Evolutionary conservation across 2,797 vertebrate genomes (phyloP), one percentile per base, ranked within the genome.

Genomic region (Spheniscus humboldti): DNA sequence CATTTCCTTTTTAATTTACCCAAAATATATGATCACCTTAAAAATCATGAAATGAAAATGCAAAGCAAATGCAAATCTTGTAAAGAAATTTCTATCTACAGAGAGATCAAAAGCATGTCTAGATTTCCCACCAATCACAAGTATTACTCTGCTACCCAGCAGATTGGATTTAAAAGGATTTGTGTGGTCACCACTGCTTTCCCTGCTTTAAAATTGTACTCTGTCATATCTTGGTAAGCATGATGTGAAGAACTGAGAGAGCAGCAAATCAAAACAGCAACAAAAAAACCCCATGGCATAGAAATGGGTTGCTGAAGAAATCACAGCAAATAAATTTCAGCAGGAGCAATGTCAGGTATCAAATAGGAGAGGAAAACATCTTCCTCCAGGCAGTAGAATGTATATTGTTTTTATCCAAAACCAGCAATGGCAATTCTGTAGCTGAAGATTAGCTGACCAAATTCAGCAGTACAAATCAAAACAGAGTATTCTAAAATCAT

Each of bases 1-100:
- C 7, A 57, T 88, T 91, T 85, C 15, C 20, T 75, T 86, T 83
- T 67, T 47, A 68, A 55, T 86, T 76, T 85, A 66, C 31, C 15
- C 31, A 79, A 95, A 90, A 59, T 33, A 16, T 66, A 45, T 31
- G 35, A 82, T 84, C 43, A 19, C 19, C 86, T 83, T 83, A 31
- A 96, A 94, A 96, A 75, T 18, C 22, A 47, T 60, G 35, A 95
- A 62, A 90, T 41, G 15, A 94, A 97, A 96, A 72, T 81, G 45
- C 55, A 91, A 92, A 96, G 77, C 62, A 77, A 80, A 10, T 91
- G 60, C 59, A 94, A 96, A 87, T 62, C 75, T 79, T 93, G 23
- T 72, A 84, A 59, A 71, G 43, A 48, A 30, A 77, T 91, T 89
- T 95, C 76, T 95, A 35, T 94, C 91, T 93, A 52, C 74, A 74